Evolutionary conservation across 2,113 vertebrate genomes (phyloP), one percentile per base, ranked within the genome.

Genomic region (Scomber japonicus): DNA sequence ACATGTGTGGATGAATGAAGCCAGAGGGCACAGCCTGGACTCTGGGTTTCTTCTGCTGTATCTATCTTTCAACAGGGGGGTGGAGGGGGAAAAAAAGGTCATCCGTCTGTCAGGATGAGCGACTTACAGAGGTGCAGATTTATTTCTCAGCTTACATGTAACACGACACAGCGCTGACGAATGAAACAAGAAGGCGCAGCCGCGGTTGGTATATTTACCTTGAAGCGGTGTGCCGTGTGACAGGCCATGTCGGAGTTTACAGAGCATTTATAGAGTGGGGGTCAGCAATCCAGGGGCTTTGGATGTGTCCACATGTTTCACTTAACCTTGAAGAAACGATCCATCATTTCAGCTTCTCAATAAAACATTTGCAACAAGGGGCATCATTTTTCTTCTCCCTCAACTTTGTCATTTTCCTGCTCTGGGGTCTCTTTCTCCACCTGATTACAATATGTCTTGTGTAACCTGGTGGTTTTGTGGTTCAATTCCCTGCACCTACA

Each of bases 11-110:
- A 73, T 55, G 75, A 75, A 21, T 62, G 40, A 69, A 69, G 46
- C 0, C 0, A 78, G 73, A 83, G 61, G 78, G 21, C 65, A 65
- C 45, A 64, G 76, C 24, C 24, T 57, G 51, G 51, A 57, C 71
- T 56, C 9, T 40, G 13, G 35, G 63, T 17, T 11, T 51, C 60
- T 51, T 49, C 21, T 27, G n/a, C 31, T 62, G 4, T 62, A 59
- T 68, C 62, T 62, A 24, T 71, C 55, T 64, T 48, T 81, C 31
- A 24, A 3, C 5, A 45, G 27, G 24, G 24, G 24, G 12, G 19
- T 21, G 21, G 21, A 21, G 24, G 40, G 30, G 51, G 45, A 51
- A 66, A n/a, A 56, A 71, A 85, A 81, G 81, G 75, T 84, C 63
- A 74, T 69, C 45, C 0, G n/a, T 76, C 62, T 56, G 63, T 78